Conservation (phyloP, 2,113 vertebrate genomes). For the Pleuronectes platessa region DNA sequence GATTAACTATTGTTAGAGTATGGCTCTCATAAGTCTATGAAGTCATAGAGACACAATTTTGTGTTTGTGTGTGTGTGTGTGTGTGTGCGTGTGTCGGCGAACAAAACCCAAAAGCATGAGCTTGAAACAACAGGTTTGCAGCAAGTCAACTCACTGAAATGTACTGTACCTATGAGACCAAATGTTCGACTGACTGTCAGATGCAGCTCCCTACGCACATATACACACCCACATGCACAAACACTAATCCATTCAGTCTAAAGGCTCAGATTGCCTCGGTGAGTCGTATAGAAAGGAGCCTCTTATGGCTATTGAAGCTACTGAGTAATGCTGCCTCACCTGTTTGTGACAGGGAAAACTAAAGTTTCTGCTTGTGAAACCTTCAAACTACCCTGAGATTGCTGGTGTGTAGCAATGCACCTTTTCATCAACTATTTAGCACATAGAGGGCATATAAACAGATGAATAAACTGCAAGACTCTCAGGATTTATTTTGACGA, state of each 20-base stretch:
- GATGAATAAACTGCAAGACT: slow-evolving; percentile 28
- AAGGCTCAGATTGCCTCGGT: slow-evolving; percentile 19
- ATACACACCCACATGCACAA: not conserved
- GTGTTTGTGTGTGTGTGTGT: too few species aligned
- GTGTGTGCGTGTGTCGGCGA: too few species aligned
- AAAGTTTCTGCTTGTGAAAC: slow-evolving; percentile 24
- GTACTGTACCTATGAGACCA: not conserved
- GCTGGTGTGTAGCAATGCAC: not conserved
- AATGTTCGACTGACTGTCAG: not conserved
- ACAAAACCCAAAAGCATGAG: slow-evolving; percentile 2
- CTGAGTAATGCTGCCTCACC: slow-evolving; percentile 20
- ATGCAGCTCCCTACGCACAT: not conserved
- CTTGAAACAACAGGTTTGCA: slow-evolving; percentile 16
- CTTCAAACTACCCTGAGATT: not conserved
- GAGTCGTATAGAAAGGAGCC: not conserved
- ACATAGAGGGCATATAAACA: not conserved
- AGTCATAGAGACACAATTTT: too few species aligned
- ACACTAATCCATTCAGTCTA: slow-evolving; percentile 23
- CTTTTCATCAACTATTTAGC: slow-evolving; percentile 27
- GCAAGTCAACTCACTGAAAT: not conserved
- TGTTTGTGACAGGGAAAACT: slow-evolving; percentile 23
- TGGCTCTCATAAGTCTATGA: too few species aligned
- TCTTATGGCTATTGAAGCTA: not conserved
- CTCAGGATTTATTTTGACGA: slow-evolving; percentile 23
- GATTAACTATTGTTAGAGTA: too few species aligned